These are phyloP conservation scores for Sacculina carcini DNA, from an alignment of 2,888 invertebrate species.

Conservation along the genomic window DNA sequence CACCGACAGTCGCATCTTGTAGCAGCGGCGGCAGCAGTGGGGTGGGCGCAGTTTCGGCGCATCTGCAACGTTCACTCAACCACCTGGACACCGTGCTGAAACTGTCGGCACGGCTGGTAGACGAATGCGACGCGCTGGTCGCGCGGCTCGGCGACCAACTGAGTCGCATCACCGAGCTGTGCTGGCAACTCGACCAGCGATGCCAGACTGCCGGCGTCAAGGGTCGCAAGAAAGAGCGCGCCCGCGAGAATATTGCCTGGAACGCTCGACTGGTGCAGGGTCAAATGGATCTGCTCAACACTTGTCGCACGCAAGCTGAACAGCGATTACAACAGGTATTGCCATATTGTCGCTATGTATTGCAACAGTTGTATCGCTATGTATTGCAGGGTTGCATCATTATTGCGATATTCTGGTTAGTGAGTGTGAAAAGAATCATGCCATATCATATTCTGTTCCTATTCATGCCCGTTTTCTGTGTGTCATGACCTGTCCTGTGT, in stretches of 20 bases:
- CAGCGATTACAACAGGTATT: conserved; percentile 26
- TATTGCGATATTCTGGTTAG: too few relatives aligned
- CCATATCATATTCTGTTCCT: too few relatives aligned
- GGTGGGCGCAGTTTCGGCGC: background rate
- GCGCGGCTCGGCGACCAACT: conserved; percentile 12
- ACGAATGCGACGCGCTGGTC: background rate
- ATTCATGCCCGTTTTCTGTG: too few relatives aligned
- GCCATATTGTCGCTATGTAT: background rate
- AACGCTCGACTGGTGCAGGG: conserved; percentile 27
- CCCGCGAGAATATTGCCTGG: conserved; percentile 28
- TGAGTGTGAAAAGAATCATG: too few relatives aligned
- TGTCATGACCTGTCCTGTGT: too few relatives aligned
- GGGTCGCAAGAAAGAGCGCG: conserved; percentile 23
- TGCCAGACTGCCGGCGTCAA: conserved; percentile 22
- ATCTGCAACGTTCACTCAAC: background rate
- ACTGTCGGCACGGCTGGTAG: conserved; percentile 15
- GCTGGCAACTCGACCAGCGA: conserved; percentile 22
- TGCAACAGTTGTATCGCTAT: background rate
- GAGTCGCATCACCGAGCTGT: conserved; percentile 18
- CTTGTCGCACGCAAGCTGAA: conserved; percentile 24
- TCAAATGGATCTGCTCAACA: conserved; percentile 25
- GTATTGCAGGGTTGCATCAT: too few relatives aligned
- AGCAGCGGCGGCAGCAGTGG: background rate
- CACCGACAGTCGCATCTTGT: too few relatives aligned
- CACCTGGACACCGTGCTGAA: conserved; percentile 14